Percentiles rank a stretch among this genome's conserved stretches.
Conservation (phyloP, 2,888 invertebrate species). For the Antheraea yamamai region DNA sequence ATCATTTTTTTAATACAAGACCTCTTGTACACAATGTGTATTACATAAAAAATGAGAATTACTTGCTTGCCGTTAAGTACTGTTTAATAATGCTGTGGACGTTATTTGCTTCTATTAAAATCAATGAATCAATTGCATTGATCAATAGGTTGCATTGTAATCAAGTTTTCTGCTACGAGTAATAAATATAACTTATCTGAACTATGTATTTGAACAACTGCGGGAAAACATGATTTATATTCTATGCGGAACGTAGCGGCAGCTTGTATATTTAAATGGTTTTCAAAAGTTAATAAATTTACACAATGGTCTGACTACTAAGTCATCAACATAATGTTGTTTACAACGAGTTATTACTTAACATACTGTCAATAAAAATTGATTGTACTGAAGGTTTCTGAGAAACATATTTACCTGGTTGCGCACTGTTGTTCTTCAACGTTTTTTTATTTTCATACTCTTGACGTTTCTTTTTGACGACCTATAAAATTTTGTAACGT, state of each 20-base stretch:
- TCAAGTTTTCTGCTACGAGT: neutral
- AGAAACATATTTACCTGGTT: conserved; percentile 36
- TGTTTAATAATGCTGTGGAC: too few species aligned
- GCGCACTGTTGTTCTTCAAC: conserved; percentile 29
- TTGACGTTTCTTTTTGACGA: conserved; percentile 59
- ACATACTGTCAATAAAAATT: conserved; percentile 1
- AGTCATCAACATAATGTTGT: conserved; percentile 3
- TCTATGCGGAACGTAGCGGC: neutral
- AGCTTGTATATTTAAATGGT: conserved; percentile 1
- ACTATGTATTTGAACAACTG: neutral
- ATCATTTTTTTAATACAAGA: too few species aligned
- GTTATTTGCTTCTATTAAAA: too few species aligned
- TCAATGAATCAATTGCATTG: neutral
- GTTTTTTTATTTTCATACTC: conserved; percentile 55
- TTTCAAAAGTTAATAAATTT: conserved; percentile 6
- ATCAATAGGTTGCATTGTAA: neutral
- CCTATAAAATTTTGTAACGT: conserved; percentile 43
- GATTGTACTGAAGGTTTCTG: neutral
- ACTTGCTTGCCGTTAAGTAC: too few species aligned
- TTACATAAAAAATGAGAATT: too few species aligned
- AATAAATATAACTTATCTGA: neutral
- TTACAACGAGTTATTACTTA: neutral
- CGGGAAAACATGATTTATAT: neutral
- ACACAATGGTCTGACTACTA: neutral
- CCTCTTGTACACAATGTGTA: too few species aligned